These are phyloP conservation scores for Sterrhoptilus dennistouni DNA, from an alignment of 2,113 vertebrate species.

Conservation along the genomic window DNA sequence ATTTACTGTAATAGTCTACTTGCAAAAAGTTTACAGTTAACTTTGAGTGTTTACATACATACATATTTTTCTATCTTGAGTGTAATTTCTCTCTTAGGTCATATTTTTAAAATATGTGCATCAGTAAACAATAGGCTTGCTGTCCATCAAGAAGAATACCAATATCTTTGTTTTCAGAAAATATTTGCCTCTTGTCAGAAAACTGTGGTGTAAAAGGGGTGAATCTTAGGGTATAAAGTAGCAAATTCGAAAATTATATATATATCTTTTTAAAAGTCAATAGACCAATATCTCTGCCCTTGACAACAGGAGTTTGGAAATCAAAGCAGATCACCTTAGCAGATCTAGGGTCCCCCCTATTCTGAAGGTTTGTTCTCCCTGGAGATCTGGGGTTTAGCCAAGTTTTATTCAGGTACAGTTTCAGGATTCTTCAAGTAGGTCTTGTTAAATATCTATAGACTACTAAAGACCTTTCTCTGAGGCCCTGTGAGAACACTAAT, in stretches of 20 bases:
- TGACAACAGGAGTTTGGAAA: background rate
- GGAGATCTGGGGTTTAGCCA: background rate
- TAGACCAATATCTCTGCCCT: background rate
- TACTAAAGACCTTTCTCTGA: background rate
- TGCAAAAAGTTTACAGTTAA: background rate
- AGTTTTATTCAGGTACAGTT: background rate
- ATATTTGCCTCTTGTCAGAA: background rate
- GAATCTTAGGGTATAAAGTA: background rate
- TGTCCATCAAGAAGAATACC: background rate
- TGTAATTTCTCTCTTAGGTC: background rate
- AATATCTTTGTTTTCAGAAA: background rate
- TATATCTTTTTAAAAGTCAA: background rate
- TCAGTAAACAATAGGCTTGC: background rate
- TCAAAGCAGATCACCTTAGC: background rate
- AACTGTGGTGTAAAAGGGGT: background rate
- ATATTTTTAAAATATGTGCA: background rate
- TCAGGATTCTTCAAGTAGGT: conserved; percentile 3
- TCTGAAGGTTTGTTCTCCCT: background rate
- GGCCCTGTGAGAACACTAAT: background rate
- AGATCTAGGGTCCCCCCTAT: background rate
- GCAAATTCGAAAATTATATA: background rate
- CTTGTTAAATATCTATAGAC: background rate
- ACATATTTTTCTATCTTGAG: background rate
- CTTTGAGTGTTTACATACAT: background rate
- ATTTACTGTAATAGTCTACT: background rate